Base-by-base conservation (phyloP, 2,888 invertebrate genomes). In the Rugalucina vietnamica region DNA sequence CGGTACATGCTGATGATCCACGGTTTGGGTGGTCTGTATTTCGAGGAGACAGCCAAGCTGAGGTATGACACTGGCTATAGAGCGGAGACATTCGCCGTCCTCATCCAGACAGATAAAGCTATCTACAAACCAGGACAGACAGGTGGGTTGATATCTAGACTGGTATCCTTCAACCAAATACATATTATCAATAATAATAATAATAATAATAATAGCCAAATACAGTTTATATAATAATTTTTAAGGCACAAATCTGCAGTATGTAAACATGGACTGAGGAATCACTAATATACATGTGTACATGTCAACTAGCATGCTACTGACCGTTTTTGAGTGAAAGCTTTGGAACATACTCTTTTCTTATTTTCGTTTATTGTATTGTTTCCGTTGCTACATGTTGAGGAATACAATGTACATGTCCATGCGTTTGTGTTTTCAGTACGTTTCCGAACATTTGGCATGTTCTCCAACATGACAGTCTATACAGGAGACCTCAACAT, bases 121-220 rank as follows among this genome's bases (percentile, higher is more conserved):
- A 82, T 91, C 14, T 91, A 91, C 85, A 91, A 91, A 78, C 91
- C 90, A 10, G 88, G 90, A 50, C 90, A 91, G 74, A 91, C 88
- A 81, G 88, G 91, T 91, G 57, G 24, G 60, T 77, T n/a, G n/a
- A 34, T 50, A 49, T 49, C 14, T 49, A 49, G 50, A 49, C 50
- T 60, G 24, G n/a, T 12, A 27, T 60, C 12, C n/a, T n/a, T n/a
- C 18, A 8, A 43, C 43, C 43, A 43, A n/a, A n/a, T n/a, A n/a
- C n/a, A n/a, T n/a, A n/a, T n/a, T n/a, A n/a, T n/a, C n/a, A n/a
- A n/a, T n/a, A n/a, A n/a, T n/a, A n/a, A n/a, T n/a, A n/a, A n/a
- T n/a, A n/a, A n/a, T n/a, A n/a, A n/a, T n/a, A n/a, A n/a, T n/a
- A n/a, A n/a, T n/a, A n/a, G n/a, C n/a, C n/a, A n/a, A n/a, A n/a